Conservation (phyloP, 2,888 invertebrate genomes). For the Microchrysa polita region DNA sequence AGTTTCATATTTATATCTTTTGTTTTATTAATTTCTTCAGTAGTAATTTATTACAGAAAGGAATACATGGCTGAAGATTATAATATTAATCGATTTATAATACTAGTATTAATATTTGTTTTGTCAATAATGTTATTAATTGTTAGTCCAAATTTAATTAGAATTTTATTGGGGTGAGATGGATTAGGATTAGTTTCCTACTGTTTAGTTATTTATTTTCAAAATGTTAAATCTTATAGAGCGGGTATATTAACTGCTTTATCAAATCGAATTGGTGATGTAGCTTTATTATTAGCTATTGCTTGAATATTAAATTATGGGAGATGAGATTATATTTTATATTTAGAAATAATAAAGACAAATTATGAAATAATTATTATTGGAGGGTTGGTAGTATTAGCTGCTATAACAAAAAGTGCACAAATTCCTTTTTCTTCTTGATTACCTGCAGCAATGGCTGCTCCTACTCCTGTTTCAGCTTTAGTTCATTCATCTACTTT, state of each 20-base stretch:
- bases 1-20: conserved; percentile 72
- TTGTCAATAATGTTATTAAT: conserved; percentile 74
- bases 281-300: conserved; percentile 71
- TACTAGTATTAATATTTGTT: conserved; percentile 73
- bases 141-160: conserved; percentile 75
- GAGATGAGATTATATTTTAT: conserved; percentile 68
- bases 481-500: conserved; percentile 80
- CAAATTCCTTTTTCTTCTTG: conserved; percentile 84
- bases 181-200: conserved; percentile 78
- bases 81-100: conserved; percentile 72
- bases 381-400: conserved; percentile 66
- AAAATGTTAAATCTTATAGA: conserved; percentile 74
- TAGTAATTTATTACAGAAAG: conserved; percentile 72
- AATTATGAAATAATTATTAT: conserved; percentile 65
- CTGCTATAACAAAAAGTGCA: conserved; percentile 79
- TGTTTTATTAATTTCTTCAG: conserved; percentile 73
- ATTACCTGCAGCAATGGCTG: conserved; percentile 78
- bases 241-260: conserved; percentile 77
- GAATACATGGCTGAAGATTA: conserved; percentile 71
- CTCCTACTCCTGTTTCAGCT: conserved; percentile 76
- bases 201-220: conserved; percentile 69
- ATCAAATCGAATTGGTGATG: conserved; percentile 79
- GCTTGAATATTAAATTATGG: conserved; percentile 69
- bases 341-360: conserved; percentile 66
- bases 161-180: conserved; percentile 78